Evolutionary conservation across 92 coral and sea anemone genomes (phyloP), one percentile per base, ranked within the genome.

Genomic region (Zoanthus sociatus): DNA sequence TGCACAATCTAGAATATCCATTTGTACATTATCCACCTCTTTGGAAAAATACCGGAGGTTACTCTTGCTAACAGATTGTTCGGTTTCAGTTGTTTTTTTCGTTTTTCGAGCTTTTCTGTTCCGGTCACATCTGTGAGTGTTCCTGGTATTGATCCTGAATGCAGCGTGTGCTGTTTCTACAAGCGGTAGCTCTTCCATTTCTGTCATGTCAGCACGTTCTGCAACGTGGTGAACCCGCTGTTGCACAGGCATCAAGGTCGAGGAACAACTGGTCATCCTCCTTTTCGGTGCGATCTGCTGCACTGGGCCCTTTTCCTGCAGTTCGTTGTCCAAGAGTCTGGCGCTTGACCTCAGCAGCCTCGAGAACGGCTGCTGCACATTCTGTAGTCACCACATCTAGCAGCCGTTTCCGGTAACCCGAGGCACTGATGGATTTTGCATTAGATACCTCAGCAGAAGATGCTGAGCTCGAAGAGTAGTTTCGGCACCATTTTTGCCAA

Each of bases 391-490:
- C 79, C 21, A 89, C 89, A 82, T 89, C 89, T 42, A 89, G 50
- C 15, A 85, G 73, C 42, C 75, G 21, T 58, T 89, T 84, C 78
- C 89, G 11, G 71, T 77, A 89, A 7, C 92, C 89, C 0, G 86
- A 32, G n/a, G 78, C 71, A 42, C 76, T 58, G 5, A 85, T 4
- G 68, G 92, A 89, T 44, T 84, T 89, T 8, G 92, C 92, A 71
- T 89, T 89, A 31, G 89, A 81, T 0, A 89, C 92, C 72, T 89
- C 92, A 54, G 86, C 81, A 45, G 92, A 89, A 17, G 92, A 89
- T 9, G 92, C 86, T 46, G 44, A 26, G 8, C 50, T 64, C 45
- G 90, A 45, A 21, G 87, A 66, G 47, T 88, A 30, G 58, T 73
- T 79, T 42, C 56, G 54, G 53, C 91, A 88, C 87, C 91, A 88